Evolutionary conservation across 2,888 invertebrate species (phyloP), one percentile per base, ranked within the genome.

Genomic region (Agrochola litura): DNA sequence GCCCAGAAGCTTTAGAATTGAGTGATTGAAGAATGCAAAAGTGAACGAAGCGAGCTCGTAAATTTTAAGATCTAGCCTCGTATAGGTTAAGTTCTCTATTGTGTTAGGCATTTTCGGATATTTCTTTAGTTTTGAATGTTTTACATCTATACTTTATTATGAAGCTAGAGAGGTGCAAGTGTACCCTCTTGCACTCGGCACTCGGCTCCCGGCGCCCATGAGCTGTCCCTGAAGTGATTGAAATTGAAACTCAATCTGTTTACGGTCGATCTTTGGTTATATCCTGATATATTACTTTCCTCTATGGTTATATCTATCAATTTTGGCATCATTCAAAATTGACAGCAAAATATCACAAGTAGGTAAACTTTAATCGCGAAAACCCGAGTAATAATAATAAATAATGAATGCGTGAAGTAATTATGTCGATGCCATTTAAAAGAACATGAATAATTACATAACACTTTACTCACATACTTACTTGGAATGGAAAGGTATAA

Each of bases 251-350:
- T 73, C 25, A n/a, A 30, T 52, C 74, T 37, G 41, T 58, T 75
- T 54, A 2, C 16, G 14, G 16, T 14, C 2, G 8, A 6, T 63
- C 8, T 3, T 75, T 22, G 43, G 9, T 10, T 49, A 41, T 30
- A 30, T 30, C 30, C n/a, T n/a, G n/a, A n/a, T n/a, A n/a, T n/a
- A n/a, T n/a, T n/a, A n/a, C n/a, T n/a, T n/a, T n/a, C n/a, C n/a
- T n/a, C 30, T 30, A 30, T 30, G 2, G 30, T 30, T 30, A 30
- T 30, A 30, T 19, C 37, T n/a, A 5, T 16, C 5, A n/a, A 56
- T 25, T 41, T 64, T 30, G 19, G 58, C 64, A 49, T 14, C 2
- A 66, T 37, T 75, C 54, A 72, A 73, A 60, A 65, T 65, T 76
- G 64, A 67, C 69, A 75, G 49, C 14, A 75, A 54, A 70, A 73